phyloP scores from a whole-genome alignment of 2,888 invertebrate species.

The Drepanosiphum platanoidis region DNA sequence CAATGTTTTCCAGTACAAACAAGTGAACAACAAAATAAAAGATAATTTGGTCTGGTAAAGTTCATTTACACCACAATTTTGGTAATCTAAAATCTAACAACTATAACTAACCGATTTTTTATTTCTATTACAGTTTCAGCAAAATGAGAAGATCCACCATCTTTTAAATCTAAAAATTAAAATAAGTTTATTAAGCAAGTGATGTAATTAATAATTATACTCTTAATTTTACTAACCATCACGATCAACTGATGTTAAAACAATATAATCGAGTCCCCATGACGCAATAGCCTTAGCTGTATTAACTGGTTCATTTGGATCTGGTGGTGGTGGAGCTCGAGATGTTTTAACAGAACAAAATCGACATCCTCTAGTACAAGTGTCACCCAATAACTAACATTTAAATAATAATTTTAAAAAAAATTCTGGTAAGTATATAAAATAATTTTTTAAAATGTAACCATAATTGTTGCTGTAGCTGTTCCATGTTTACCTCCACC shows the following conservation, averaged over 20 bases:
- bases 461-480: slow-evolving; percentile 99
- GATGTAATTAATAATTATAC: not conserved
- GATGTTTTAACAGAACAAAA: slow-evolving; percentile 99
- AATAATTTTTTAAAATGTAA: slow-evolving; percentile 67
- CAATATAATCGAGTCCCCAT: slow-evolving; percentile 98
- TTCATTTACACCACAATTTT: too few species aligned
- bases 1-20: too few species aligned
- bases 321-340: slow-evolving; percentile 85
- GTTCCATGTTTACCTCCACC: slow-evolving; percentile 93
- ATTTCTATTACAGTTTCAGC: slow-evolving; percentile 90
- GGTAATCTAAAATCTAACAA: not conserved
- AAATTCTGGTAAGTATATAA: not conserved
- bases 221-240: slow-evolving; percentile 76
- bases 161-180: slow-evolving; percentile 79
- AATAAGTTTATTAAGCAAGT: slow-evolving; percentile 43
- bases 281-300: slow-evolving; percentile 91
- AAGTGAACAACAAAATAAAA: too few species aligned
- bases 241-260: slow-evolving; percentile 96
- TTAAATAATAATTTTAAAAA: slow-evolving; percentile 16
- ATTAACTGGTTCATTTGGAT: slow-evolving; percentile 88
- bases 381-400: slow-evolving; percentile 92
- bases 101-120: slow-evolving; percentile 75
- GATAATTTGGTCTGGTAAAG: too few species aligned
- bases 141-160: slow-evolving; percentile 94
- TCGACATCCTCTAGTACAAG: slow-evolving; percentile 96